Conservation (phyloP, 1,140 invertebrate genomes). For the Drosophila lacteicornis region DNA sequence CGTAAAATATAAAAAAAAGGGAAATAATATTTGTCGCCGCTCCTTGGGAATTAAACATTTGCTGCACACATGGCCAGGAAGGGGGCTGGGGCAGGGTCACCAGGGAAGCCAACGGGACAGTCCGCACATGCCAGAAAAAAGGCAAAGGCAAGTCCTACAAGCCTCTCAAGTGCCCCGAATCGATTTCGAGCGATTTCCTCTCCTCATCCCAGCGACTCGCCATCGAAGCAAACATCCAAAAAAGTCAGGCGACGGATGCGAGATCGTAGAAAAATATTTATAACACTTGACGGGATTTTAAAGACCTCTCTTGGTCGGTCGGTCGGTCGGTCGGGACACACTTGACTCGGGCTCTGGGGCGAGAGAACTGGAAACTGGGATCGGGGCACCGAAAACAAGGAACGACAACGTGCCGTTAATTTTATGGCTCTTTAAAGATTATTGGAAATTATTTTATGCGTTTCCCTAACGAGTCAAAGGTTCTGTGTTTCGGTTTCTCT, state of each 20-base stretch:
- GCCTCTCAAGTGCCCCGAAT: slow-evolving; percentile 68
- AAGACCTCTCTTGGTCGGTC: slow-evolving; percentile 29
- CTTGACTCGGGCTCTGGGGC: slow-evolving; percentile 53
- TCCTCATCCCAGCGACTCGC: slow-evolving; percentile 17
- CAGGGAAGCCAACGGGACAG: slow-evolving; percentile 24
- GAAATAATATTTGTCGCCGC: slow-evolving; percentile 56
- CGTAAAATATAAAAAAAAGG: slow-evolving; percentile 32
- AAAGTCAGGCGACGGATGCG: slow-evolving; percentile 15
- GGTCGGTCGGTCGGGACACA: slow-evolving; percentile 50
- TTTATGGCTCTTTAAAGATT: slow-evolving; percentile 80
- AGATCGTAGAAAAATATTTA: slow-evolving; percentile 77
- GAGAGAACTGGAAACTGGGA: slow-evolving; percentile 6
- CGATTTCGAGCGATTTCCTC: slow-evolving; percentile 65
- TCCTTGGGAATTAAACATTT: slow-evolving; percentile 61
- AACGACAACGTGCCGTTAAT: slow-evolving; percentile 74
- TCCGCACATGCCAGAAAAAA: slow-evolving; percentile 49
- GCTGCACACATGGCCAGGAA: slow-evolving; percentile 65
- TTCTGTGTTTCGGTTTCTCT: slow-evolving; percentile 35
- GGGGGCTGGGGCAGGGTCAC: slow-evolving; percentile 21
- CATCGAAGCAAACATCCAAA: slow-evolving; percentile 28
- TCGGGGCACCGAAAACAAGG: slow-evolving; percentile 33
- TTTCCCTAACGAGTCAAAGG: slow-evolving; percentile 68
- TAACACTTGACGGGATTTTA: slow-evolving; percentile 80
- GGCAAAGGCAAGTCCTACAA: slow-evolving; percentile 16
- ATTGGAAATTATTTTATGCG: slow-evolving; percentile 81